Evolutionary conservation across 2,888 invertebrate genomes (phyloP).

Genomic region (Notodonta ziczac): DNA sequence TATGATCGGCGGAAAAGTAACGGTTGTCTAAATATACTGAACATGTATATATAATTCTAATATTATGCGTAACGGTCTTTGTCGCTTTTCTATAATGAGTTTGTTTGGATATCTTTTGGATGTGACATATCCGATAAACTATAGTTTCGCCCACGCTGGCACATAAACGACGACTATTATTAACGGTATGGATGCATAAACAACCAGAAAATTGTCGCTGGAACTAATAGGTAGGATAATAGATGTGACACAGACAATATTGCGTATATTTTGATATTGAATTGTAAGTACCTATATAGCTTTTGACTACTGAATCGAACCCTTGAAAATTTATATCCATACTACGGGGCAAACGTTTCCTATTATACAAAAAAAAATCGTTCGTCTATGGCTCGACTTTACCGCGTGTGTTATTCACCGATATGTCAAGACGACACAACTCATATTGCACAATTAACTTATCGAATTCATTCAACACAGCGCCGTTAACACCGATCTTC

Average conservation of each 20-base stretch:
- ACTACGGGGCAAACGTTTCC: no score
- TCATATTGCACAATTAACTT: constrained; percentile 60
- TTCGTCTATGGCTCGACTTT: background rate
- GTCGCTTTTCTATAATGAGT: constrained; percentile 54
- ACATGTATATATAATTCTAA: constrained; percentile 51
- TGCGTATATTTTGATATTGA: background rate
- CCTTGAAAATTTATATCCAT: no score
- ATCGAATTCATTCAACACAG: constrained; percentile 45
- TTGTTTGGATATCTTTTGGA: constrained; percentile 26
- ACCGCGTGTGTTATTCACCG: constrained; percentile 20
- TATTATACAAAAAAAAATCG: background rate
- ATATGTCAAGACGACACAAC: constrained; percentile 53
- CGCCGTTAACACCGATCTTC: constrained; percentile 10
- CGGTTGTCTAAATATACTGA: constrained; percentile 51
- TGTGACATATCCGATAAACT: constrained; percentile 42
- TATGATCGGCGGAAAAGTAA: constrained; percentile 44
- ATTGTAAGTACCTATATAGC: no score
- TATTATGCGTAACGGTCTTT: constrained; percentile 65
- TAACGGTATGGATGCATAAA: background rate
- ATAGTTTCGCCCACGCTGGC: constrained; percentile 49
- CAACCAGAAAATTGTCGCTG: background rate
- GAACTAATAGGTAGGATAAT: background rate
- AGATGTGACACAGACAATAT: background rate
- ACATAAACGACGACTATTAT: constrained; percentile 41
- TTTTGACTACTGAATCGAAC: no score